phyloP scores from a whole-genome alignment of 2,797 vertebrate genomes.

The Morelia viridis region DNA sequence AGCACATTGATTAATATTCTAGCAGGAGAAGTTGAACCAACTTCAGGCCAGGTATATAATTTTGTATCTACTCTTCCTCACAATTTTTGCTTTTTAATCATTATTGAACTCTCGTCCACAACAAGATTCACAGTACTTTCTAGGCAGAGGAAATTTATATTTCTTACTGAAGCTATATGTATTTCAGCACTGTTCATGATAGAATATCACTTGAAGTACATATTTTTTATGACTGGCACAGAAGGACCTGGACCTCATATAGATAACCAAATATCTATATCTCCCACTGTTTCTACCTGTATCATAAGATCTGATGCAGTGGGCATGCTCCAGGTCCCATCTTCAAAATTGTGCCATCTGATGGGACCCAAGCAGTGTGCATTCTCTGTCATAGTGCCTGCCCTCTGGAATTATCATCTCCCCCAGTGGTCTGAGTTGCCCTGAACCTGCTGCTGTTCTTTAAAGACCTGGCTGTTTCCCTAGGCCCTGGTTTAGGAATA shows the following conservation, averaged over 20 bases:
- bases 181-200: neutral
- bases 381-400: neutral
- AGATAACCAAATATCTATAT: neutral
- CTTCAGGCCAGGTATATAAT: slow-evolving; percentile 86
- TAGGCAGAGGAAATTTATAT: neutral
- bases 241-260: neutral
- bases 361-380: neutral
- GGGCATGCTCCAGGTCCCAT: too few relatives aligned
- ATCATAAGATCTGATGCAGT: too few relatives aligned
- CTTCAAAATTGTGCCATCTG: neutral
- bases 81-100: neutral
- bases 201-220: neutral
- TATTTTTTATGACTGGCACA: neutral
- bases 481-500: neutral
- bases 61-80: neutral
- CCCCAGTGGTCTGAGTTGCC: neutral
- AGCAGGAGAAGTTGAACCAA: slow-evolving; percentile 85
- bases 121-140: neutral
- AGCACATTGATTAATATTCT: slow-evolving; percentile 92
- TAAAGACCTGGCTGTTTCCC: neutral
- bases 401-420: neutral
- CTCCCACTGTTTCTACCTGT: neutral
- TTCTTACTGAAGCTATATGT: neutral
- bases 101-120: neutral
- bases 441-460: neutral